These are phyloP conservation scores for Ectemnius continuus DNA, from an alignment of 2,888 invertebrate genomes.

Conservation along the genomic window DNA sequence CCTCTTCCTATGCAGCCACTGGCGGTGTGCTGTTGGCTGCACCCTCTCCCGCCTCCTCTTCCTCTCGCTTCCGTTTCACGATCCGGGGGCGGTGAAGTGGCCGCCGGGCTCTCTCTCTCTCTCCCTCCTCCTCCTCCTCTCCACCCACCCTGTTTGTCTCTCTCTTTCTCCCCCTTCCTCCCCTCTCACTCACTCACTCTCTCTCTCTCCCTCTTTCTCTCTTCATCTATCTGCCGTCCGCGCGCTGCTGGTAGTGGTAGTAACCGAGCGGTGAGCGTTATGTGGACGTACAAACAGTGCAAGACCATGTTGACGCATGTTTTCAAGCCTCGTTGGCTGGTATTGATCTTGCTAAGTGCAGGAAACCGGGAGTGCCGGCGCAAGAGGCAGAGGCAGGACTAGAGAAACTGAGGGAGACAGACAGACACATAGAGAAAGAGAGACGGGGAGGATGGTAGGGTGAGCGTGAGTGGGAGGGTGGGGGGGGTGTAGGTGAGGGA, in stretches of 20 bases:
- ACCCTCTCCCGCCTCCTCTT: constrained; percentile 27
- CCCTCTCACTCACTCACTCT: too few species aligned
- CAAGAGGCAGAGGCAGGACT: constrained; percentile 65
- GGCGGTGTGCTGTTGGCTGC: too few species aligned
- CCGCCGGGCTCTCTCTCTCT: constrained; percentile 51
- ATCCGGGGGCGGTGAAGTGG: constrained; percentile 58
- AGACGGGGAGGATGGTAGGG: constrained; percentile 16
- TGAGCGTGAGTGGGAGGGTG: constrained; percentile 31
- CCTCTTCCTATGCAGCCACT: constrained; percentile 46
- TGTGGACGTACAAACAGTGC: constrained; percentile 79
- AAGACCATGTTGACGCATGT: constrained; percentile 82
- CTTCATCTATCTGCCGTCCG: too few species aligned
- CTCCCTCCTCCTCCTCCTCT: constrained; percentile 15
- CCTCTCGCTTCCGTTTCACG: constrained; percentile 6
- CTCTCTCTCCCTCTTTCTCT: too few species aligned
- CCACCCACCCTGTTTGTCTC: too few species aligned
- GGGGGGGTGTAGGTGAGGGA: constrained; percentile 23
- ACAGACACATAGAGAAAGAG: constrained; percentile 31
- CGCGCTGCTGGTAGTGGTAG: constrained; percentile 47
- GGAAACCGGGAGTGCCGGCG: constrained; percentile 73
- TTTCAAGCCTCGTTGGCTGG: constrained; percentile 82
- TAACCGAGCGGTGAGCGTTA: constrained; percentile 73
- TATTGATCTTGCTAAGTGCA: constrained; percentile 81
- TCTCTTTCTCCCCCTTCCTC: too few species aligned
- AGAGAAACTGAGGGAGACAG: constrained; percentile 44